Conservation (phyloP, 1,140 invertebrate genomes). For the Trissolcus basalis region DNA sequence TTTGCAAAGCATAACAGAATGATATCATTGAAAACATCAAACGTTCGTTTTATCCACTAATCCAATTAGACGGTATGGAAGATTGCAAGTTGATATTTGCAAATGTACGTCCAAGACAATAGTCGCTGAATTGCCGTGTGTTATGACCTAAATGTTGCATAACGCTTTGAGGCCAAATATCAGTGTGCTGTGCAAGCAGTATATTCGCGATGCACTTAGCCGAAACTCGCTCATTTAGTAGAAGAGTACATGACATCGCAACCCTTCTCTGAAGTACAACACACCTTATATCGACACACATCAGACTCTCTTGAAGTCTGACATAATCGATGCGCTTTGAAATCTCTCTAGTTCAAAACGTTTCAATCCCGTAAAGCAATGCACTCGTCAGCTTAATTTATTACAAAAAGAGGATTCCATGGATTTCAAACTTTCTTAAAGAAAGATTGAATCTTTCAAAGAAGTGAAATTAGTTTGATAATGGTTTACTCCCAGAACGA, state of each 20-base stretch:
- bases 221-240: conserved; percentile 59
- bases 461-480: not conserved
- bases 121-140: conserved; percentile 47
- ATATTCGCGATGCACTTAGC: conserved; percentile 64
- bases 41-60: too few relatives aligned
- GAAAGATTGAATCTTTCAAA: not conserved
- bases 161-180: conserved; percentile 65
- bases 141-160: conserved; percentile 59
- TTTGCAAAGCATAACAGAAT: too few relatives aligned
- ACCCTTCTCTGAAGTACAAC: conserved; percentile 36
- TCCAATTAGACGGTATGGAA: too few relatives aligned
- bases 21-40: too few relatives aligned
- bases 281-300: conserved; percentile 48
- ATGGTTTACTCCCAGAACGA: not conserved
- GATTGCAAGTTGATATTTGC: too few relatives aligned
- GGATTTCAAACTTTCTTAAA: not conserved
- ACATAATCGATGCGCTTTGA: conserved; percentile 42
- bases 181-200: conserved; percentile 50
- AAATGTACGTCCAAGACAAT: conserved; percentile 50
- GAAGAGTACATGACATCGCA: conserved; percentile 49
- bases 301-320: conserved; percentile 36
- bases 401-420: conserved; percentile 2
- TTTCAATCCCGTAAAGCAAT: too few relatives aligned
- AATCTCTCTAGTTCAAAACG: conserved; percentile 10
- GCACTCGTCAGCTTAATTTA: conserved; percentile 10